phyloP scores from a whole-genome alignment of 1,140 invertebrate genomes.

The Drosophila nigromelanica region DNA sequence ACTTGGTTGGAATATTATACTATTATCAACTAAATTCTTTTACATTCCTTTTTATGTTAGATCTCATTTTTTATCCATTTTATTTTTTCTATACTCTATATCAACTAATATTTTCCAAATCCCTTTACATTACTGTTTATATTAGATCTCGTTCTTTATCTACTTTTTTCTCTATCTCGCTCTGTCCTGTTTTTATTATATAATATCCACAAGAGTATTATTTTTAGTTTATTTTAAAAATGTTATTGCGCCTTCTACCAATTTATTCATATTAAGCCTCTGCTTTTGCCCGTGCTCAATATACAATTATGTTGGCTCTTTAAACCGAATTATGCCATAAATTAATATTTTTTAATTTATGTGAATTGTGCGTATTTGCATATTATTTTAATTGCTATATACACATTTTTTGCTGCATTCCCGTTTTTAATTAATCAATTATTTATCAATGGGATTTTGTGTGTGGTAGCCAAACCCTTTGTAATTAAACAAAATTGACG shows the following conservation, averaged over 20 bases:
- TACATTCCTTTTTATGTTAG: no score
- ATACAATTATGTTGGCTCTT: background rate
- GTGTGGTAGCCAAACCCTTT: background rate
- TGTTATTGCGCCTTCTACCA: background rate
- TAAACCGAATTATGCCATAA: conserved; percentile 5
- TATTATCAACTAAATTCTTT: no score
- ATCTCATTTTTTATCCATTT: no score
- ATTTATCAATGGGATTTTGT: conserved; percentile 3
- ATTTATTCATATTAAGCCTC: background rate
- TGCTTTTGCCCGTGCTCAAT: background rate
- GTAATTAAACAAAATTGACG: conserved; percentile 15
- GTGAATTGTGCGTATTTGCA: conserved; percentile 22
- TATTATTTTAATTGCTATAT: conserved; percentile 1
- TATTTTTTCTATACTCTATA: no score
- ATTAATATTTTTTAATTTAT: conserved; percentile 25
- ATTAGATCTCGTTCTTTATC: no score
- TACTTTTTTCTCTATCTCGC: no score
- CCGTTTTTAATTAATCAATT: conserved; percentile 5
- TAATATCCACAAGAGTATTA: background rate
- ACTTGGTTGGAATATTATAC: no score
- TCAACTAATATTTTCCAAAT: no score
- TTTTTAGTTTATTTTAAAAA: background rate
- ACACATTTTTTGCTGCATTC: background rate
- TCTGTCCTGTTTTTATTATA: no score
- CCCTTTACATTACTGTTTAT: no score